Base-by-base conservation (phyloP, 1,140 invertebrate species). In the Drosophila sp. region DNA sequence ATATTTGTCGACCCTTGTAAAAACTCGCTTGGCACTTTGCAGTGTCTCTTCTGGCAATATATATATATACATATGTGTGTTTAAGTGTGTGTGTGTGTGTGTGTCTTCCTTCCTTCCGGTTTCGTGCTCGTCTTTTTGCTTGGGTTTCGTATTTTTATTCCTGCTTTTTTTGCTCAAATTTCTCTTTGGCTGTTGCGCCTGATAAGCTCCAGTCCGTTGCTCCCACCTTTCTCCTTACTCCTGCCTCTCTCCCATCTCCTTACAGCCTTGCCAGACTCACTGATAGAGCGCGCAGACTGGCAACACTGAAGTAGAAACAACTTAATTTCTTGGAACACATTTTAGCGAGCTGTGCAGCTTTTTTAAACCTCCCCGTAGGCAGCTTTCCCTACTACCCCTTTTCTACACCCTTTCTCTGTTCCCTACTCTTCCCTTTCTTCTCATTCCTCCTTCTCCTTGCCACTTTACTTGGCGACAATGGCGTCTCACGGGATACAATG, bases 1-100 rank as follows among this genome's bases (percentile, higher is more conserved):
- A 79, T 82, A 86, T 86, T 86, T 86, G 82, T 86, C 82, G 82
- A 87, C 82, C 82, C 82, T 86, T 86, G 82, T 86, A 87, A 86
- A 82, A 82, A 70, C 70, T 78, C 83, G 78, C 78, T 89, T 89
- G 82, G 71, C 82, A 87, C 83, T 82, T 78, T 67, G 29, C 72
- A 54, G 61, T 36, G 25, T 27, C 21, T 21, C 21, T 21, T 21
- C 4, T 21, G 14, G 16, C 9, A 57, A 29, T 64, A 11, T 59
- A 18, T 50, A 16, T 58, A 51, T 63, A 8, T 40, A 6, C 58
- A 11, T 56, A 3, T 65, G 18, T 67, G 36, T 64, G 32, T 53
- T n/a, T n/a, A n/a, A n/a, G 58, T 58, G 18, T 72, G n/a, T 69
- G n/a, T 62, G 43, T 67, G 66, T 86, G 67, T 86, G 73, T 76